Conservation (phyloP, 2,113 vertebrate species). For the Lonchura striata region DNA sequence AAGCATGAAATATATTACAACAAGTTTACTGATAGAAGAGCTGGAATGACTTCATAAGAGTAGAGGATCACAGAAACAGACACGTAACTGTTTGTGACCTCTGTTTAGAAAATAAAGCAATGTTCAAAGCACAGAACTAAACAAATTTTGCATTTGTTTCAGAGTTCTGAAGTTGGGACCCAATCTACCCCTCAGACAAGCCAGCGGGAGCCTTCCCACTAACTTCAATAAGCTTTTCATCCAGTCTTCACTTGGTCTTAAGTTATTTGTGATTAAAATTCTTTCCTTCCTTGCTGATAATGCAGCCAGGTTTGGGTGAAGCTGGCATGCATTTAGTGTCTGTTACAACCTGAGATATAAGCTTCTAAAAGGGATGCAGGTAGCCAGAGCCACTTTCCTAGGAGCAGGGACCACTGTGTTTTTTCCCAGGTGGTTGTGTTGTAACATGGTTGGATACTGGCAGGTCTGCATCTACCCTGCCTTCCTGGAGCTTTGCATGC, state of each 20-base stretch:
- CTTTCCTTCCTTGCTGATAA: background rate
- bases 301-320: background rate
- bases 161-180: background rate
- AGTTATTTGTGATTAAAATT: background rate
- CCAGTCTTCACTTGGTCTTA: background rate
- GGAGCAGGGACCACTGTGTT: background rate
- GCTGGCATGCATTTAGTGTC: background rate
- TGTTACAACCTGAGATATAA: background rate
- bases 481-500: background rate
- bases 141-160: constrained; percentile 23
- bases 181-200: background rate
- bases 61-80: constrained; percentile 29
- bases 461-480: background rate
- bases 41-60: constrained; percentile 60
- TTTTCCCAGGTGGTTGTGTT: background rate
- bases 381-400: background rate
- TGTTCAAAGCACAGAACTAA: constrained; percentile 41
- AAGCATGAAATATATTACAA: constrained; percentile 59
- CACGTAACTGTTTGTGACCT: constrained; percentile 17
- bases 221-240: constrained; percentile 30
- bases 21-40: constrained; percentile 66
- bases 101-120: constrained; percentile 42
- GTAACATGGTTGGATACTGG: background rate
- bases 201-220: constrained; percentile 6
- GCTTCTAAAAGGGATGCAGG: background rate